A percentile compares a stretch with the other conserved stretches of the same genome.
phyloP scores from a whole-genome alignment of 2,888 invertebrate species.

The Hoplodrina blanda region DNA sequence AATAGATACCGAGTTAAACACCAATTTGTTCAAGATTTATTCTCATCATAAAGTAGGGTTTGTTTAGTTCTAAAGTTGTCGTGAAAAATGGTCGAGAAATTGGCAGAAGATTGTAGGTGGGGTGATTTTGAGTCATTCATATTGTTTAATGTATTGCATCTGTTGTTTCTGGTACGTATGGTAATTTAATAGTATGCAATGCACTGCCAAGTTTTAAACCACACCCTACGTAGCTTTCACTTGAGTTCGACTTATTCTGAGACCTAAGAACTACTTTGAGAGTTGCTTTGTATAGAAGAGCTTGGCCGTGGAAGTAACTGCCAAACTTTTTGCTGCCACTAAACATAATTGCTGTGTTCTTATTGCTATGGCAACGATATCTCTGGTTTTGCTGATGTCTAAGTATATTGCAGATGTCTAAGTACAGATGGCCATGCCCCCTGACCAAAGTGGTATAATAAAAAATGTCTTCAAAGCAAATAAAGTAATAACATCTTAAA shows the following conservation, averaged over 20 bases:
- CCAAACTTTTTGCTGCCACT: too few species aligned
- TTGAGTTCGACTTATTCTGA: background rate
- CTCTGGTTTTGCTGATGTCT: too few species aligned
- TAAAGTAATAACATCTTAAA: background rate
- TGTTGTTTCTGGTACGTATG: conserved; percentile 29
- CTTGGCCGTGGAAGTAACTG: background rate
- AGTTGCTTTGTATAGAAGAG: background rate
- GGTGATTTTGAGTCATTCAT: conserved; percentile 14
- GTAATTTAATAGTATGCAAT: conserved; percentile 15
- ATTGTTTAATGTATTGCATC: conserved; percentile 21
- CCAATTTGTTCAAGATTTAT: conserved; percentile 60
- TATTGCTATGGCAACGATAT: too few species aligned
- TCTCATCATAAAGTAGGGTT: conserved; percentile 40
- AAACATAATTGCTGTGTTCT: background rate
- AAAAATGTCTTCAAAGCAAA: background rate
- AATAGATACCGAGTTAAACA: conserved; percentile 45
- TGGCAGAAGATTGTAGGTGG: conserved; percentile 28
- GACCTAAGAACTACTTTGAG: background rate
- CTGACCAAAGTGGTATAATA: background rate
- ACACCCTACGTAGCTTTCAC: conserved; percentile 27
- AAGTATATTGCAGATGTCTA: too few species aligned
- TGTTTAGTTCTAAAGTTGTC: conserved; percentile 39
- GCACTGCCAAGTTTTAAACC: conserved; percentile 37
- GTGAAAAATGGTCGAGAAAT: conserved; percentile 44
- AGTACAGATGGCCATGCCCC: too few species aligned